phyloP scores from a whole-genome alignment of 2,888 invertebrate species.

The Agrilus biguttatus region DNA sequence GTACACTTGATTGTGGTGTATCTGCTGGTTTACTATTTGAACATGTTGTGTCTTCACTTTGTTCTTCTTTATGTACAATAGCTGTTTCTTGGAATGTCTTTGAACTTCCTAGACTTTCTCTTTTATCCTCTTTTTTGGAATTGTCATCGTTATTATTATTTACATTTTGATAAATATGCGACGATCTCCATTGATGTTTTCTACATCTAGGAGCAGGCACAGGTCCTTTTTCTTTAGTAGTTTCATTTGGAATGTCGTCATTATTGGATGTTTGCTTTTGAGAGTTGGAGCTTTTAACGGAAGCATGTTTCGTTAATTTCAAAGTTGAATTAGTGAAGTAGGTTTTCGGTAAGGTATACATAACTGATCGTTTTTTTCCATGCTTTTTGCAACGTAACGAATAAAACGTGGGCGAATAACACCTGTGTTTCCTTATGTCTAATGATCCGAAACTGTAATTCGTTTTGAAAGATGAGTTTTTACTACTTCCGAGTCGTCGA shows the following conservation, averaged over 20 bases:
- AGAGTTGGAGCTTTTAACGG: conserved; percentile 52
- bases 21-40: too few relatives aligned
- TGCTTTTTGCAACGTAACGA: conserved; percentile 31
- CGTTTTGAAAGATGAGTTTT: too few relatives aligned
- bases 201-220: conserved; percentile 42
- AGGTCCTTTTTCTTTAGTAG: conserved; percentile 25
- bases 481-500: too few relatives aligned
- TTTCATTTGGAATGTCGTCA: conserved; percentile 18
- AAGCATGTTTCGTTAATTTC: conserved; percentile 40
- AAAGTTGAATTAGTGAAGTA: conserved; percentile 1
- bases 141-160: conserved; percentile 9
- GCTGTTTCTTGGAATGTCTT: too few relatives aligned
- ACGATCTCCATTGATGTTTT: conserved; percentile 20
- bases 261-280: conserved; percentile 36
- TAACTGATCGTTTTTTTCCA: conserved; percentile 25
- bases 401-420: conserved; percentile 32
- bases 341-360: conserved; percentile 25
- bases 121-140: conserved; percentile 11
- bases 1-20: too few relatives aligned
- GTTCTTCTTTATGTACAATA: too few relatives aligned
- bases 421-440: conserved; percentile 27
- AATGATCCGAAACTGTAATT: conserved; percentile 21
- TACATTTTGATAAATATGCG: conserved; percentile 11
- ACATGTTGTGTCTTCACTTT: too few relatives aligned
- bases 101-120: too few relatives aligned